Evolutionary conservation across 2,113 vertebrate species (phyloP), one percentile per base, ranked within the genome.

Genomic region (Phoenicopterus ruber): DNA sequence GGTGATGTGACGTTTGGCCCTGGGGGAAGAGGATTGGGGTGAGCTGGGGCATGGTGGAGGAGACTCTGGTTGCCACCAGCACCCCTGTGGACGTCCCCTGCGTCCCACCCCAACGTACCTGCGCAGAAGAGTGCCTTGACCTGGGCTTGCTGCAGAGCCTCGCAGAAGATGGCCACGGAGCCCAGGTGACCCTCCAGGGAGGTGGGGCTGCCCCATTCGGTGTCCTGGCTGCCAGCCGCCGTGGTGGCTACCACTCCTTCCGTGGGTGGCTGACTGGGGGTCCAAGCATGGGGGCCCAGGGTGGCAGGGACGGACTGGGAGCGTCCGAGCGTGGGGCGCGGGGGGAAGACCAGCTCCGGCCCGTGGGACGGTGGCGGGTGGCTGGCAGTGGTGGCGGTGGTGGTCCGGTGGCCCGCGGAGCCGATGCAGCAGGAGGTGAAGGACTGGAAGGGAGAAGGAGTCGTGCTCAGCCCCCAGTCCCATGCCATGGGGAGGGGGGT

Each of bases 391-490:
- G 94, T 96, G 20, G 98, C 98, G 46, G 99, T 99, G 32, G 99
- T 99, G 34, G 99, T 99, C 36, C 99, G 99, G 97, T 99, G 98
- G 44, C 99, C 99, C 2, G 99, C 99, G 0, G 99, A 99, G 70
- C 99, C 99, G 1, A 99, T 99, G 95, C 99, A 99, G 98, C 99
- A 99, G 91, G 99, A 99, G 20, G 99, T 99, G 96, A 99, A 99
- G 82, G 99, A 98, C 99, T 99, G 94, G 21, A 88, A 81, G 24
- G 69, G n/a, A 88, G 47, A 76, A n/a, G 55, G 54, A 46, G 25
- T 2, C 8, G 8, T 4, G 5, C 13, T 59, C 2, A 5, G 18
- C 17, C 55, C 32, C 66, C 9, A 5, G 7, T 0, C 13, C 31
- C 11, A 5, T 4, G 24, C 29, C 47, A 3, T 0, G 5, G 21